These are phyloP conservation scores for Eupeodes corollae DNA, from an alignment of 1,140 invertebrate species.

Conservation along the genomic window DNA sequence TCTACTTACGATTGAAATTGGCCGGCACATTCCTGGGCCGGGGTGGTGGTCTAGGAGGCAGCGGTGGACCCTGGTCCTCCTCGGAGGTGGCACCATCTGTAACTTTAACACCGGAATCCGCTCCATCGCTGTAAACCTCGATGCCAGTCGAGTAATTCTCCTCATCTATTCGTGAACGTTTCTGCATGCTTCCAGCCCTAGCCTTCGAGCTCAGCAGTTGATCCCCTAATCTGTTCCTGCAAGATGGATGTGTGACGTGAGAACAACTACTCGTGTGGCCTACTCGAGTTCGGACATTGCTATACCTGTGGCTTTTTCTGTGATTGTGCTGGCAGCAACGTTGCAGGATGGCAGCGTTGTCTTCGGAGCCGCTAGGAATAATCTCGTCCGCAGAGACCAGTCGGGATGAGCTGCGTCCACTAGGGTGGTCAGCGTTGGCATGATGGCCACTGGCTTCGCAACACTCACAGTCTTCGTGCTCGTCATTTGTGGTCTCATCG, in stretches of 20 bases:
- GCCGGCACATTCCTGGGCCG: slow-evolving; percentile 19
- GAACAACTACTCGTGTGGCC: slow-evolving; percentile 4
- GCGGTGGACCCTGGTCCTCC: slow-evolving; percentile 27
- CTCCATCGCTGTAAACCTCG: slow-evolving; percentile 13
- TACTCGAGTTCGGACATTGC: neutral
- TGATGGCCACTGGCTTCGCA: neutral
- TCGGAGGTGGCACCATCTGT: slow-evolving; percentile 2
- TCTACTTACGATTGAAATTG: slow-evolving; percentile 26
- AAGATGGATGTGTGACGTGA: neutral
- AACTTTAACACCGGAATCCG: slow-evolving; percentile 7
- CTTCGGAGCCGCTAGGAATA: neutral
- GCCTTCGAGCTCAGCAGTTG: neutral
- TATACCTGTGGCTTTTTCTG: slow-evolving; percentile 12
- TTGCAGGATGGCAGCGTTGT: slow-evolving; percentile 24
- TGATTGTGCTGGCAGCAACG: neutral
- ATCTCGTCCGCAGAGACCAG: neutral
- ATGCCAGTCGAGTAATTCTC: slow-evolving; percentile 24
- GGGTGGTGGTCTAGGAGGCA: slow-evolving; percentile 33
- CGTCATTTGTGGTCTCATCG: slow-evolving; percentile 15
- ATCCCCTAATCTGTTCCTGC: neutral
- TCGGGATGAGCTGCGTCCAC: neutral
- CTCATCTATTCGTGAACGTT: slow-evolving; percentile 27
- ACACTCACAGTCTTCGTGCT: neutral
- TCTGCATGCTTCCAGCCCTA: slow-evolving; percentile 4
- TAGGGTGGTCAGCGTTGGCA: neutral